These are phyloP conservation scores for Sphinx pinastri DNA, from an alignment of 2,888 invertebrate species.

Conservation along the genomic window DNA sequence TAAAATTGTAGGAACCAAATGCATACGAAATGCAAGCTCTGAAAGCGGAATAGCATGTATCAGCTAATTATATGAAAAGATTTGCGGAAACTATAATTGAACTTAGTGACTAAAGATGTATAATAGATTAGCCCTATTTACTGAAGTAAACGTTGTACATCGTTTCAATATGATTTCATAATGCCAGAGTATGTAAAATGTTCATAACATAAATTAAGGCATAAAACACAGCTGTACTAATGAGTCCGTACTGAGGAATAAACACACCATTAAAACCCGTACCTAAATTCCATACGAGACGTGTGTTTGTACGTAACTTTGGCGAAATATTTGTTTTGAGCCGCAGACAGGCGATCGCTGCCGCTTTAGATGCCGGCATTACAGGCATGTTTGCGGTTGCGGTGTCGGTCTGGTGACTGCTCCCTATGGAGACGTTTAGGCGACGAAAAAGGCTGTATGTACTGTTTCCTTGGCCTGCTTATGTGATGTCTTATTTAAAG, in stretches of 20 bases:
- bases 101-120: neutral
- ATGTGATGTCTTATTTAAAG: too few species aligned
- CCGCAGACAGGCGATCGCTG: constrained; percentile 3
- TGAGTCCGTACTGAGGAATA: neutral
- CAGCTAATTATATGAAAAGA: neutral
- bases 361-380: constrained; percentile 8
- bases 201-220: neutral
- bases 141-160: neutral
- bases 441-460: neutral
- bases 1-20: constrained; percentile 36
- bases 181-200: neutral
- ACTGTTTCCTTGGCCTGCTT: neutral
- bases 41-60: constrained; percentile 1
- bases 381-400: constrained; percentile 17
- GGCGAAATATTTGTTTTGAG: constrained; percentile 21
- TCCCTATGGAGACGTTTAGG: constrained; percentile 10
- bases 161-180: too few species aligned
- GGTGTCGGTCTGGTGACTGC: constrained; percentile 6
- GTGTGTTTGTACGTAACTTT: neutral
- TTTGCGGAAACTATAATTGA: neutral
- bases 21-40: constrained; percentile 26
- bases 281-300: neutral
- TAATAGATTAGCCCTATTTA: neutral
- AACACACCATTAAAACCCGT: neutral
- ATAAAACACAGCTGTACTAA: neutral